Percentiles rank a stretch among this genome's conserved stretches.
These are phyloP conservation scores for Athene cunicularia DNA, from an alignment of 2,113 vertebrate species.

Conservation along the genomic window DNA sequence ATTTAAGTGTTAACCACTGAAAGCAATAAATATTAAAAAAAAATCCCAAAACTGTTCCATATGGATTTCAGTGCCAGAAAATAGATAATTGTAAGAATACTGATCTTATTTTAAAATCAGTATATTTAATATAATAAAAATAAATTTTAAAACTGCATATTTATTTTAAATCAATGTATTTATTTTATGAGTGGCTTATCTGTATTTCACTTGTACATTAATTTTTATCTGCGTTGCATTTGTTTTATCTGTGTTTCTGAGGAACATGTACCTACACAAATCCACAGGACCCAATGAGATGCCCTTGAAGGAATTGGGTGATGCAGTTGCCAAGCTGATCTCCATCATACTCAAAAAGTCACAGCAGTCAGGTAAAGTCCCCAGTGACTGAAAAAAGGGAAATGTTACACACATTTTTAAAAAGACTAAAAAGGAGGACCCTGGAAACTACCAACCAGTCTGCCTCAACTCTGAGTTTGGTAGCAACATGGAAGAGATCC, in stretches of 20 bases:
- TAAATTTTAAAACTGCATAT: neutral
- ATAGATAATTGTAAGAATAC: neutral
- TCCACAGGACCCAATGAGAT: accelerated
- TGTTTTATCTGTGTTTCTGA: neutral
- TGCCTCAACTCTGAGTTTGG: accelerated
- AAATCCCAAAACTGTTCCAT: neutral
- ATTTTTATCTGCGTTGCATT: neutral
- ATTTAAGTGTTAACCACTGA: neutral
- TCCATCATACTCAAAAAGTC: neutral
- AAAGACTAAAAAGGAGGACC: neutral
- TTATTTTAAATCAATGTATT: neutral
- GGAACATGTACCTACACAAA: neutral
- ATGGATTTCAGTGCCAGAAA: neutral
- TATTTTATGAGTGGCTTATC: neutral
- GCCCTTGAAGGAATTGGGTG: neutral
- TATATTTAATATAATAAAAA: neutral
- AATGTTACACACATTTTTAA: neutral
- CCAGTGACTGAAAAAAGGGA: neutral
- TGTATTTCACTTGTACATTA: neutral
- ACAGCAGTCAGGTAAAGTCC: neutral
- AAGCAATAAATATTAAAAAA: neutral
- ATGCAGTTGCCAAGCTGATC: neutral
- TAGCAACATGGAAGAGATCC: neutral
- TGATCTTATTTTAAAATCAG: neutral
- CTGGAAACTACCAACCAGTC: neutral